phyloP scores from a whole-genome alignment of 2,888 invertebrate genomes.

The Drosophila picticornis region DNA sequence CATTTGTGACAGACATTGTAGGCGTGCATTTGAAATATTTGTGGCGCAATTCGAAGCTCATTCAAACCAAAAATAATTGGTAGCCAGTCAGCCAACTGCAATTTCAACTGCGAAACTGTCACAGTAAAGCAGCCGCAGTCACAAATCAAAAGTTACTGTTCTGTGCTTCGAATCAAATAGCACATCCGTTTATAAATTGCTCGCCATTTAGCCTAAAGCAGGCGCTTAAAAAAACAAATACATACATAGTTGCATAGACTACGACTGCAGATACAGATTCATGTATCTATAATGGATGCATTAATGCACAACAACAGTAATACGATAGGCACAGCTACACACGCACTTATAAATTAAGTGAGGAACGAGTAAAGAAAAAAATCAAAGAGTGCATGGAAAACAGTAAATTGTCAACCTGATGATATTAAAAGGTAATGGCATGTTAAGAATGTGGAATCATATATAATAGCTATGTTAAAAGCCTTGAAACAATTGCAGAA shows the following conservation, averaged over 20 bases:
- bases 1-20: conserved; percentile 46
- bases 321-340: background rate
- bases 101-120: conserved; percentile 32
- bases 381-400: background rate
- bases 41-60: conserved; percentile 28
- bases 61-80: conserved; percentile 33
- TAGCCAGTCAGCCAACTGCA: conserved; percentile 34
- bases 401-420: background rate
- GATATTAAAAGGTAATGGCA: background rate
- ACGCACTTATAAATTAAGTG: background rate
- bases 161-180: conserved; percentile 8
- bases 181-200: conserved; percentile 33
- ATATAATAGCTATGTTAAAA: background rate
- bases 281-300: background rate
- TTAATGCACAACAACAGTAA: background rate
- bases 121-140: conserved; percentile 16
- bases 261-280: conserved; percentile 10
- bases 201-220: conserved; percentile 25
- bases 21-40: conserved; percentile 59
- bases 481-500: background rate
- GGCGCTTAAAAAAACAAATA: conserved; percentile 14
- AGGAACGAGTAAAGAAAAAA: background rate
- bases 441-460: background rate
- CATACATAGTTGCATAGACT: background rate
- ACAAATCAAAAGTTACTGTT: conserved; percentile 27